Percentiles rank a stretch among this genome's conserved stretches.
These are phyloP conservation scores for Sphenodon punctatus DNA, from an alignment of 2,797 vertebrate species.

Conservation along the genomic window DNA sequence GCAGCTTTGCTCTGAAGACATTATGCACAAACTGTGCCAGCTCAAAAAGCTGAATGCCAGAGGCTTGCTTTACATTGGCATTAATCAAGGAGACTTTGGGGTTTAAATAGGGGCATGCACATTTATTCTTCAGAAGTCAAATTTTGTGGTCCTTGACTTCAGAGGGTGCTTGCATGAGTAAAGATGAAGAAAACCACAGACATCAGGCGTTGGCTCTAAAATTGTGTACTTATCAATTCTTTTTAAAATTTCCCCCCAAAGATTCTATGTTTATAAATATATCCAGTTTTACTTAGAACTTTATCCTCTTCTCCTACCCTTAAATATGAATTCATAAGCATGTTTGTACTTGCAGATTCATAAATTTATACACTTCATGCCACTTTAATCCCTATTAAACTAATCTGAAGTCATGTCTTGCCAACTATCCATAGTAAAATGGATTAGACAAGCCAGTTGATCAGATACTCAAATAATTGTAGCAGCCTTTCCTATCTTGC, in stretches of 20 bases:
- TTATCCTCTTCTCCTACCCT: not conserved
- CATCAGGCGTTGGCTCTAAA: not conserved
- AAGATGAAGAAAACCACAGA: not conserved
- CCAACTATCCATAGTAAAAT: slow-evolving; percentile 69
- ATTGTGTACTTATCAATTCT: not conserved
- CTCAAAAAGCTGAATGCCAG: slow-evolving; percentile 64
- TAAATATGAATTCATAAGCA: slow-evolving; percentile 68
- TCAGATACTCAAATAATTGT: slow-evolving; percentile 66
- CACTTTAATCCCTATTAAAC: slow-evolving; percentile 75
- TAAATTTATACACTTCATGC: slow-evolving; percentile 68
- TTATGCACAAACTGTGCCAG: slow-evolving; percentile 72
- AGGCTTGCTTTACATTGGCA: slow-evolving; percentile 74
- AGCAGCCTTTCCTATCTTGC: slow-evolving; percentile 52
- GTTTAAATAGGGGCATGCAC: slow-evolving; percentile 63
- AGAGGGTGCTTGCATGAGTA: slow-evolving; percentile 19
- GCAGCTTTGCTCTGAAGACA: slow-evolving; percentile 72
- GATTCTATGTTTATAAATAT: slow-evolving; percentile 58
- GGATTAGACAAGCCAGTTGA: slow-evolving; percentile 75
- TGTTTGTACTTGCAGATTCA: slow-evolving; percentile 69
- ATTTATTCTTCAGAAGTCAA: slow-evolving; percentile 30
- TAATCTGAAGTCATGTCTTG: slow-evolving; percentile 76
- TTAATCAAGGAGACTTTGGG: slow-evolving; percentile 65
- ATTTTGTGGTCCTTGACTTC: not conserved
- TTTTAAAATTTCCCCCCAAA: slow-evolving; percentile 30
- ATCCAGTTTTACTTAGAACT: slow-evolving; percentile 58